These are phyloP conservation scores for Euura saliciscinereae DNA, from an alignment of 1,140 invertebrate genomes.

Conservation along the genomic window DNA sequence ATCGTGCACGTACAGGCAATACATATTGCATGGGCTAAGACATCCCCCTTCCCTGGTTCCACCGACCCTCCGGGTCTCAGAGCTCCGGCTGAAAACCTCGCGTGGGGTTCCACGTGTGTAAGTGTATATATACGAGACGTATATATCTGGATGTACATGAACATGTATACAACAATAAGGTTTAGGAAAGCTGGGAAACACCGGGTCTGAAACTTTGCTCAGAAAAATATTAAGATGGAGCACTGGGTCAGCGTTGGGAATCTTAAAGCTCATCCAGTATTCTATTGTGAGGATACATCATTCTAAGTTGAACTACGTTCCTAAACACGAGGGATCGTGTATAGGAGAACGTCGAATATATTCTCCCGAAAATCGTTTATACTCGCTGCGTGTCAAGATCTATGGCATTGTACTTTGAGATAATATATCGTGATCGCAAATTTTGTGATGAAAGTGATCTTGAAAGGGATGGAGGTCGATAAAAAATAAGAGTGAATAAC, in stretches of 20 bases:
- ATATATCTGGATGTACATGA: background rate
- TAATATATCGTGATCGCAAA: no score
- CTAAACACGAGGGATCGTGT: no score
- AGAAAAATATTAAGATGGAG: slow-evolving; percentile 3
- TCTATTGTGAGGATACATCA: no score
- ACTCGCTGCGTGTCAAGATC: background rate
- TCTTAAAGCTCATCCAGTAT: no score
- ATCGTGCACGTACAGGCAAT: slow-evolving; percentile 30
- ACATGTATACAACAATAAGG: background rate
- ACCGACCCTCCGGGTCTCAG: background rate
- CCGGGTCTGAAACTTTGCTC: background rate
- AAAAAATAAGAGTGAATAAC: no score
- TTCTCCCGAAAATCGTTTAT: background rate
- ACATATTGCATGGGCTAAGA: slow-evolving; percentile 30
- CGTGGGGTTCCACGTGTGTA: background rate
- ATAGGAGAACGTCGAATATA: no score
- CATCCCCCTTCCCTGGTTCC: background rate
- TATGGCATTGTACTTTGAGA: background rate
- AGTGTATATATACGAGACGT: background rate
- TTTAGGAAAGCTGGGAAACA: background rate
- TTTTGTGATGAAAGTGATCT: no score
- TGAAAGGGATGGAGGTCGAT: no score
- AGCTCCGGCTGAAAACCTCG: background rate
- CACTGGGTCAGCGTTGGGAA: background rate
- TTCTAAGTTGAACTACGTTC: no score